Base-by-base conservation (phyloP, 2,888 invertebrate genomes). In the Drosophila histrio region DNA sequence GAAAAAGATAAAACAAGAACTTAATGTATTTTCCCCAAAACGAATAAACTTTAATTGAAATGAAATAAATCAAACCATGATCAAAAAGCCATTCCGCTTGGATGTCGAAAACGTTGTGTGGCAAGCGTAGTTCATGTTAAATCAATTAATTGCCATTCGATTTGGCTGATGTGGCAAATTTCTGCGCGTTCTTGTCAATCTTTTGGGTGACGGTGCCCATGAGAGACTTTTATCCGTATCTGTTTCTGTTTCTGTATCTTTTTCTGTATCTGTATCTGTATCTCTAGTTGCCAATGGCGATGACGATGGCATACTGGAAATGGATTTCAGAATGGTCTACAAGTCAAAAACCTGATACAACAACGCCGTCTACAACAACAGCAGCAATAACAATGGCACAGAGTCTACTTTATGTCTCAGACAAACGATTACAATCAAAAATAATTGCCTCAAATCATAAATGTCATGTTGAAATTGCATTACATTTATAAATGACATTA, bases 101-200 rank as follows among this genome's bases (percentile, higher is more conserved):
- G 32, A 61, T 73, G 58, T 68, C 43, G 68, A 46, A 46, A 61
- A 24, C 44, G 53, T 9, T 8, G 63, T 61, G 58, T 65, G 57
- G 46, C 28, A 28, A 46, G 41, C 46, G 38, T 46, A 59, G 69
- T 19, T 65, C 79, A 72, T 77, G 80, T 86, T 73, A 72, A 73
- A 75, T 79, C 75, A 79, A 83, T 84, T 86, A 83, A 86, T 81
- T 79, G 79, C 72, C 61, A 73, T 77, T 73, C 76, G 66, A 61
- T 77, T 83, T 82, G 77, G 75, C 59, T 61, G 68, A 64, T 75
- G 47, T 65, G 54, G 76, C 71, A 72, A 72, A 71, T 61, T 64
- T 54, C 64, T 72, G 57, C 71, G 49, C 67, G 59, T 67, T 58
- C 59, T 53, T 66, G 74, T 66, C 73, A 68, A 56, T 73, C 73